phyloP scores from a whole-genome alignment of 2,888 invertebrate genomes.

The Sympetrum striolatum region DNA sequence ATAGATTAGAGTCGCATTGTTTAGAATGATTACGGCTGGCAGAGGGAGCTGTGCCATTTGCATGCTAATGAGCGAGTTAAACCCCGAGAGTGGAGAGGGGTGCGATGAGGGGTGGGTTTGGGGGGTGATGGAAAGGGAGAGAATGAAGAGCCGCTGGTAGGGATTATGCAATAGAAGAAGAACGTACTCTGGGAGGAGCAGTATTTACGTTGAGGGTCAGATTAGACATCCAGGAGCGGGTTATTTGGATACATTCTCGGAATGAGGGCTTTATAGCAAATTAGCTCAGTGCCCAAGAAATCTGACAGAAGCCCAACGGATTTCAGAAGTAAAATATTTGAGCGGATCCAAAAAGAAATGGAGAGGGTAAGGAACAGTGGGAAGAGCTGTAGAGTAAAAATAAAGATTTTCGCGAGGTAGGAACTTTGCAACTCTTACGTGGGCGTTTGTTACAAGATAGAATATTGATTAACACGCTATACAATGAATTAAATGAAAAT shows the following conservation, averaged over 20 bases:
- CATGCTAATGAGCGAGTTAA: background rate
- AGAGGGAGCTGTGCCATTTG: background rate
- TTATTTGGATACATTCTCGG: background rate
- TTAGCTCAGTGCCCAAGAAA: background rate
- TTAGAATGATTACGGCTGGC: background rate
- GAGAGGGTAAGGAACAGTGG: background rate
- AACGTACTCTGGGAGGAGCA: background rate
- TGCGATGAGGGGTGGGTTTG: background rate
- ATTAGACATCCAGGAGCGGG: background rate
- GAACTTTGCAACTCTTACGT: no score
- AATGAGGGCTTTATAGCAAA: background rate
- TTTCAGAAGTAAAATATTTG: background rate
- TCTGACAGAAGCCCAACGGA: background rate
- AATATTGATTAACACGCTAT: no score
- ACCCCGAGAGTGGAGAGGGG: background rate
- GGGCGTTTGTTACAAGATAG: no score
- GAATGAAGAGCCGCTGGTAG: background rate
- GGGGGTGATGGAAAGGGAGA: background rate
- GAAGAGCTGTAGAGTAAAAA: no score
- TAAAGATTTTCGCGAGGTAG: no score
- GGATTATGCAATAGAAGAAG: background rate
- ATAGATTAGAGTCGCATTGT: background rate
- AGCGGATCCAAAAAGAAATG: background rate
- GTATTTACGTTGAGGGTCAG: background rate
- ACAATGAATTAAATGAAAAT: no score